Evolutionary conservation across 2,113 vertebrate genomes (phyloP).

Genomic region (Archilochus colubris): DNA sequence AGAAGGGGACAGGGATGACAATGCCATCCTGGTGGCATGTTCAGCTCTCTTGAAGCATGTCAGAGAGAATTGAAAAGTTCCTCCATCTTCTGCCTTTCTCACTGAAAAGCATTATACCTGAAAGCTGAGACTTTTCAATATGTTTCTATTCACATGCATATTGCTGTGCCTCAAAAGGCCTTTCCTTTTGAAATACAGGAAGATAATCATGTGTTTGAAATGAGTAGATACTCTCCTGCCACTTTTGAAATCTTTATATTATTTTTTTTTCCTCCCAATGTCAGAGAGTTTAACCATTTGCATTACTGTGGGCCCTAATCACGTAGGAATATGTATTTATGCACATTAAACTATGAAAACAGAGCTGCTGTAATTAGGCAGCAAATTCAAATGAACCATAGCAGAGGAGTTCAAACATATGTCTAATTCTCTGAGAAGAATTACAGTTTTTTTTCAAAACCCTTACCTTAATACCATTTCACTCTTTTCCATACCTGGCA

Average conservation of each 20-base stretch:
- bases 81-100: neutral
- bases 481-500: neutral
- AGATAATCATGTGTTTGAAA: slow-evolving; percentile 75
- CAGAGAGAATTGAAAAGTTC: slow-evolving; percentile 7
- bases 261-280: neutral
- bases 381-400: neutral
- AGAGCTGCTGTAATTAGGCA: neutral
- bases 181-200: slow-evolving; percentile 67
- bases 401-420: slow-evolving; percentile 37
- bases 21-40: neutral
- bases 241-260: slow-evolving; percentile 56
- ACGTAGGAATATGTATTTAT: neutral
- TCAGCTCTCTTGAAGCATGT: neutral
- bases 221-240: slow-evolving; percentile 61
- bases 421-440: neutral
- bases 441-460: neutral
- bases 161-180: slow-evolving; percentile 65
- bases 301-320: neutral
- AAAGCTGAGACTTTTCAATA: slow-evolving; percentile 55
- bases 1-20: neutral
- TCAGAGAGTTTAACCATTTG: slow-evolving; percentile 67
- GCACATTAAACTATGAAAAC: neutral
- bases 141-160: slow-evolving; percentile 68
- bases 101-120: slow-evolving; percentile 61
- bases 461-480: neutral